Evolutionary conservation across 1,140 invertebrate species (phyloP), one percentile per base, ranked within the genome.

Genomic region (Gryllus bimaculatus): DNA sequence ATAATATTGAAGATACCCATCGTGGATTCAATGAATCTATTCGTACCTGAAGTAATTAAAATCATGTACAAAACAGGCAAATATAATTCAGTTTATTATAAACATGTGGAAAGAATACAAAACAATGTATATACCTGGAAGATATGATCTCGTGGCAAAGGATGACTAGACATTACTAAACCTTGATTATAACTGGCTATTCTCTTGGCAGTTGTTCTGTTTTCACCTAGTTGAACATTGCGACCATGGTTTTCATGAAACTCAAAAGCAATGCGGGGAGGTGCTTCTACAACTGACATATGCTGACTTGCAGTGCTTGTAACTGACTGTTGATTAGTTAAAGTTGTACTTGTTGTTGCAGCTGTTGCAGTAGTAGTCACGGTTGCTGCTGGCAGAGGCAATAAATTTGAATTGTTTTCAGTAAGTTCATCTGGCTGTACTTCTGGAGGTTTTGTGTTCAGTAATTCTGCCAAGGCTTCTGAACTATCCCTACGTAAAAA

Each of bases 111-210:
- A 73, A 73, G 73, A 73, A 73, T 20, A 18, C 20, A 15, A 15
- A 73, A 73, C 15, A 18, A 73, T 39, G 7, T 48, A 39, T 18
- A 48, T 20, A 89, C 89, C 85, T 89, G 87, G 81, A 93, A 92
- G 73, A 91, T 83, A 80, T 90, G 88, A 77, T 89, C 89, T 79
- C 88, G 88, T 78, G 87, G 85, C 73, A 93, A 84, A 66, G 90
- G 88, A 81, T 88, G 88, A 82, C 85, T 88, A 26, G 89, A 89
- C 82, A 94, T 88, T 7, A 93, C 89, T 73, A 94, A 85, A 7
- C 91, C 93, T 84, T 94, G 91, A 85, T 94, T 94, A 83, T 93
- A 94, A 82, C 92, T 92, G 8, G 91, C 90, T 15, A 90, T 90
- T 82, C 93, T 86, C 79, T 85, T 87, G 2, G 93, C 93, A 15